Conservation (phyloP, 1,140 invertebrate genomes). For the Chrysoperla carnea region DNA sequence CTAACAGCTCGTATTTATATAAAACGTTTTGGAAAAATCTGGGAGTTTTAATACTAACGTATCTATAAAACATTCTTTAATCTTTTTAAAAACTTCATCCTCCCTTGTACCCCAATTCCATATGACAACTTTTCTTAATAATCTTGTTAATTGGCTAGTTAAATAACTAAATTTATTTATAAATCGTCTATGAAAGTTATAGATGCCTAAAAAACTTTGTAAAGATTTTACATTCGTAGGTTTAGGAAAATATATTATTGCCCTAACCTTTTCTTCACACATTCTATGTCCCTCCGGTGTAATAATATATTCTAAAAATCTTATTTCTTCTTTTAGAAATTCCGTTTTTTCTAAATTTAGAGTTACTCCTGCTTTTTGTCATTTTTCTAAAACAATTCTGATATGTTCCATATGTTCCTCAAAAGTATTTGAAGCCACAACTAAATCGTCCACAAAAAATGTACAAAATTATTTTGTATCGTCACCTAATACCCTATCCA, state of each 20-base stretch:
- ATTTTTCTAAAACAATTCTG: not conserved
- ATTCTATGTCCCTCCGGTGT: constrained; percentile 11
- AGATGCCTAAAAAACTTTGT: constrained; percentile 15
- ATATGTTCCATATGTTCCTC: not conserved
- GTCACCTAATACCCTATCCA: too few relatives aligned
- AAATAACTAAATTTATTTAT: too few relatives aligned
- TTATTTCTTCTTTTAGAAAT: constrained; percentile 11
- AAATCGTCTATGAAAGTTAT: constrained; percentile 20
- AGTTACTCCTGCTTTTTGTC: constrained; percentile 2
- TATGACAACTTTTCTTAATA: too few relatives aligned
- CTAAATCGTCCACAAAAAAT: not conserved
- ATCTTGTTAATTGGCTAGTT: too few relatives aligned
- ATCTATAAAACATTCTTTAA: too few relatives aligned
- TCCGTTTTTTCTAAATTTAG: constrained; percentile 15
- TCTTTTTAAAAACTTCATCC: too few relatives aligned
- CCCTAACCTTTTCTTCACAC: constrained; percentile 5
- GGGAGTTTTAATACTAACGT: too few relatives aligned
- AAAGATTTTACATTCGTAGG: constrained; percentile 9
- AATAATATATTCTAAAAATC: constrained; percentile 15
- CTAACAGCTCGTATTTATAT: too few relatives aligned
- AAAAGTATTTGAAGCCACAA: not conserved
- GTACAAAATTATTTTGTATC: not conserved
- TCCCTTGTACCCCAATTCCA: too few relatives aligned
- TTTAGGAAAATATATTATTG: constrained; percentile 8
- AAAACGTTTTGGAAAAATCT: too few relatives aligned